A percentile compares a stretch with the other conserved stretches of the same genome.
These are phyloP conservation scores for Stegastes partitus DNA, from an alignment of 2,113 vertebrate species.

Conservation along the genomic window DNA sequence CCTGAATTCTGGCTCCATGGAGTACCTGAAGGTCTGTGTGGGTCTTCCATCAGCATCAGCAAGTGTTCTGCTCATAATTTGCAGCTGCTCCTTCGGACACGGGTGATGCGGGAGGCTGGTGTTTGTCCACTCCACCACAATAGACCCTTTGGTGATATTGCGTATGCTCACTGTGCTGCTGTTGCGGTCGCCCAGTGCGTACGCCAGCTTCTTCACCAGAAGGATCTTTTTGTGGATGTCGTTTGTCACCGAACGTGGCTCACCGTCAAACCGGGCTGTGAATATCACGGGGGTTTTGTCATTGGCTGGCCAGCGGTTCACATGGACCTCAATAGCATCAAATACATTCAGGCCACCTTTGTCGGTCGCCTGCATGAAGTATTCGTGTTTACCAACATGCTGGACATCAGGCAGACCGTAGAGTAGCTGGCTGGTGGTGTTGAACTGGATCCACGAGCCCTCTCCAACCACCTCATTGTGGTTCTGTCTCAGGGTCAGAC, in stretches of 20 bases:
- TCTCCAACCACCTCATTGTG: slow-evolving; percentile 90
- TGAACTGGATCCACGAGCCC: slow-evolving; percentile 96
- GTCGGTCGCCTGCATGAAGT: slow-evolving; percentile 96
- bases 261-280: slow-evolving; percentile 89
- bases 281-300: slow-evolving; percentile 91
- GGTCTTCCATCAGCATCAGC: slow-evolving; percentile 86
- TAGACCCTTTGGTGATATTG: slow-evolving; percentile 92
- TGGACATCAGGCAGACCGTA: slow-evolving; percentile 91
- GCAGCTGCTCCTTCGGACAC: slow-evolving; percentile 92
- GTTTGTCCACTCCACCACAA: slow-evolving; percentile 96
- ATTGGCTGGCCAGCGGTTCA: slow-evolving; percentile 88
- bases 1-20: slow-evolving; percentile 93
- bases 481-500: slow-evolving; percentile 91
- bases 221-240: slow-evolving; percentile 94
- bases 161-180: slow-evolving; percentile 93
- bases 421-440: slow-evolving; percentile 96
- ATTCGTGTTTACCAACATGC: slow-evolving; percentile 94
- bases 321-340: slow-evolving; percentile 96
- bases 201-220: slow-evolving; percentile 94
- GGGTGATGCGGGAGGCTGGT: slow-evolving; percentile 92
- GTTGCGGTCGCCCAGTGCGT: slow-evolving; percentile 93
- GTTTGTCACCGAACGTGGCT: slow-evolving; percentile 85
- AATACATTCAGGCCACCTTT: slow-evolving; percentile 91
- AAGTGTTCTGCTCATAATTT: slow-evolving; percentile 87
- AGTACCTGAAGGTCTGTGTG: slow-evolving; percentile 76